phyloP scores from a whole-genome alignment of 2,888 invertebrate genomes.

The Phyllotreta striolata region DNA sequence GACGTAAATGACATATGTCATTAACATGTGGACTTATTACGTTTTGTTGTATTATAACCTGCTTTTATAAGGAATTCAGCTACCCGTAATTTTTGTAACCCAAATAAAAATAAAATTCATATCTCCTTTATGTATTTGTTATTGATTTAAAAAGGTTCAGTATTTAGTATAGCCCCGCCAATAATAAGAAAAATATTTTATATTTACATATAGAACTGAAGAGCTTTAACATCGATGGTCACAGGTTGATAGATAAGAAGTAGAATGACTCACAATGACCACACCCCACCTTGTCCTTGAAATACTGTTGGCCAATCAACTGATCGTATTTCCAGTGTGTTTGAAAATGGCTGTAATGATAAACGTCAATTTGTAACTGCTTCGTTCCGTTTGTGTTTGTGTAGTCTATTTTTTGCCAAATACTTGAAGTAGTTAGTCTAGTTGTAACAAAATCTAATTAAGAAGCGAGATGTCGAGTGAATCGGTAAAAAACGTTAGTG shows the following conservation, averaged over 20 bases:
- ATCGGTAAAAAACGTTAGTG: slow-evolving; percentile 68
- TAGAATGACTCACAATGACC: slow-evolving; percentile 29
- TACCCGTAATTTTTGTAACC: too few species aligned
- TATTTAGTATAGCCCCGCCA: too few species aligned
- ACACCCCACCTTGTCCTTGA: slow-evolving; percentile 34
- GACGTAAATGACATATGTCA: neutral
- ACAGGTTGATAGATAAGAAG: too few species aligned
- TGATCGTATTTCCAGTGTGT: slow-evolving; percentile 16
- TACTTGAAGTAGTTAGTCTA: slow-evolving; percentile 34
- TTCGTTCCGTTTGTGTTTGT: slow-evolving; percentile 3
- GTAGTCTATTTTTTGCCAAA: slow-evolving; percentile 22
- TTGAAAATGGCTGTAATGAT: slow-evolving; percentile 32
- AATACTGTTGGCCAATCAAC: slow-evolving; percentile 19
- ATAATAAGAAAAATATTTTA: too few species aligned
- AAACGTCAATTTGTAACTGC: slow-evolving; percentile 22
- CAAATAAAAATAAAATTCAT: too few species aligned
- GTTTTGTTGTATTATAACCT: neutral
- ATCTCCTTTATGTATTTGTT: too few species aligned
- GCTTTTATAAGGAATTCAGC: too few species aligned
- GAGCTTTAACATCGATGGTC: too few species aligned
- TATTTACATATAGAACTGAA: too few species aligned
- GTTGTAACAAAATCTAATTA: slow-evolving; percentile 15
- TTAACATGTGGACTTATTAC: slow-evolving; percentile 3
- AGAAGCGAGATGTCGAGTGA: slow-evolving; percentile 65
- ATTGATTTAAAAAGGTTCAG: too few species aligned